Conservation (phyloP, 2,113 vertebrate genomes). For the Colius striatus region DNA sequence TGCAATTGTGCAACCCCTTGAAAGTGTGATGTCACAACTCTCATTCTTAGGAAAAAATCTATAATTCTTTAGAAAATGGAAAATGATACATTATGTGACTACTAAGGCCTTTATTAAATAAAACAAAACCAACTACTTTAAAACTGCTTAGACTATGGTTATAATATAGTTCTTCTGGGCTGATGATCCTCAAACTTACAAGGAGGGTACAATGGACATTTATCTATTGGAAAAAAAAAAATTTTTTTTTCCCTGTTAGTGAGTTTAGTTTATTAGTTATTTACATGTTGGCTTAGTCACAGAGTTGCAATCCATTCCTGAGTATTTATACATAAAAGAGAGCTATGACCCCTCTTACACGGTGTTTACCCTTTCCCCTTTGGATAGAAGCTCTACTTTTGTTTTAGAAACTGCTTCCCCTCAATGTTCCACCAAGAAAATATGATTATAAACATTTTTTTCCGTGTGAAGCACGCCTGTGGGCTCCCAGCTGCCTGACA, state of each 20-base stretch:
- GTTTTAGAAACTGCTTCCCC: neutral
- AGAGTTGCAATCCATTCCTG: neutral
- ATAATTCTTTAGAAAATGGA: neutral
- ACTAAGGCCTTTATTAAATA: neutral
- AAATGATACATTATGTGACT: neutral
- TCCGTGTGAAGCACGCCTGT: neutral
- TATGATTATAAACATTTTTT: neutral
- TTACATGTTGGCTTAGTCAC: neutral
- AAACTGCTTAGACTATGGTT: neutral
- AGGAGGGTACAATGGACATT: neutral
- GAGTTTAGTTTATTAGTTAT: neutral
- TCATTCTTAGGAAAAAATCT: neutral
- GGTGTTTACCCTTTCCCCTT: neutral
- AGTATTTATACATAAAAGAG: neutral
- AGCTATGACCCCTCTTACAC: neutral
- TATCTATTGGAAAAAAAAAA: neutral
- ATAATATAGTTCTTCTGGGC: neutral
- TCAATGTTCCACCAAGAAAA: neutral
- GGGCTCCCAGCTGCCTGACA: neutral
- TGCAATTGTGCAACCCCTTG: neutral
- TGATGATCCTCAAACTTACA: neutral
- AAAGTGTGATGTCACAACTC: neutral
- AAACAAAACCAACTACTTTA: neutral
- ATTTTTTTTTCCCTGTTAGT: neutral
- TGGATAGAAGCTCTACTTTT: neutral